Evolutionary conservation across 2,113 vertebrate species (phyloP).

Genomic region (pig (Sus scrofa)): T2T-Sscrofa CM000817.6:77541001-77541500

Average conservation of each 20-base stretch:
- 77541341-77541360: background rate
- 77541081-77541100: background rate
- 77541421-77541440: background rate
- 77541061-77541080: background rate
- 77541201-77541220: background rate
- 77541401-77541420: background rate
- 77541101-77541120: rapidly evolving
- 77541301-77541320: background rate
- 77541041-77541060: background rate
- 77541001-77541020: background rate
- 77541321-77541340: background rate
- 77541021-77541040: background rate
- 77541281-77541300: background rate
- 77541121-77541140: background rate
- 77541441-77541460: background rate
- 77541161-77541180: background rate
- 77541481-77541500: background rate
- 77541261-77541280: no score
- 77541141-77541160: background rate
- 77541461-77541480: conserved; percentile 40
- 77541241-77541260: no score
- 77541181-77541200: background rate
- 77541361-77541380: background rate
- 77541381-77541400: background rate
- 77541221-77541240: background rate